phyloP scores from a whole-genome alignment of 2,888 invertebrate species.

The Ormyrus pomaceus region DNA sequence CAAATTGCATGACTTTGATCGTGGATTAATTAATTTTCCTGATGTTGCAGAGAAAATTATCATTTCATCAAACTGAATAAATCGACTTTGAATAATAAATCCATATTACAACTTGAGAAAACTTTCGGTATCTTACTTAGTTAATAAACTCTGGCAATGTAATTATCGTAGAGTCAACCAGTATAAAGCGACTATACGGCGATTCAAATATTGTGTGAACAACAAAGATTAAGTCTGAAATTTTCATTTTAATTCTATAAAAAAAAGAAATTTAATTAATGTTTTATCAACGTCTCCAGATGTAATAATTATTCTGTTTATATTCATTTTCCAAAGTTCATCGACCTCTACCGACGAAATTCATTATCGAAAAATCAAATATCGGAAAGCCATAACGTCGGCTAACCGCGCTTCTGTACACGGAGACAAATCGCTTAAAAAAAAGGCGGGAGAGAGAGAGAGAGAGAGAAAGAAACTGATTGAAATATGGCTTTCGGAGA shows the following conservation, averaged over 20 bases:
- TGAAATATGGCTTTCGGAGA: conserved; percentile 18
- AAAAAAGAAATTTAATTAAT: too few species aligned
- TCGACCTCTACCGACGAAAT: not conserved
- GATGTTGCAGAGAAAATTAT: conserved; percentile 40
- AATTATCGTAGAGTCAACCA: conserved; percentile 7
- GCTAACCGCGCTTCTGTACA: not conserved
- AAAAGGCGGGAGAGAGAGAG: not conserved
- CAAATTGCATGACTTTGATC: conserved; percentile 35
- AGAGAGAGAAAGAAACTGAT: not conserved
- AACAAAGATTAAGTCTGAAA: too few species aligned
- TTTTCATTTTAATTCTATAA: too few species aligned
- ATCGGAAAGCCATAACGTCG: not conserved
- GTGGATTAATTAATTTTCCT: conserved; percentile 47
- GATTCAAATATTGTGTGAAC: too few species aligned
- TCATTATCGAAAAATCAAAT: not conserved
- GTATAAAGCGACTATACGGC: not conserved
- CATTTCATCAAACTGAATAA: conserved; percentile 40
- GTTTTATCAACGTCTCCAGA: too few species aligned
- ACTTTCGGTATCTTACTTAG: conserved; percentile 2
- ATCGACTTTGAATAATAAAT: conserved; percentile 48
- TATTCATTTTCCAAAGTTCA: too few species aligned
- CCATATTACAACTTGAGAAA: conserved; percentile 40
- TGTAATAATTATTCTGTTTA: too few species aligned
- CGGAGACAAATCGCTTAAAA: too few species aligned
- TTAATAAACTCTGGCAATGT: conserved; percentile 20